Percentiles rank a stretch among this genome's conserved stretches.
phyloP scores from a whole-genome alignment of 1,140 invertebrate species.

The Formica selysi region DNA sequence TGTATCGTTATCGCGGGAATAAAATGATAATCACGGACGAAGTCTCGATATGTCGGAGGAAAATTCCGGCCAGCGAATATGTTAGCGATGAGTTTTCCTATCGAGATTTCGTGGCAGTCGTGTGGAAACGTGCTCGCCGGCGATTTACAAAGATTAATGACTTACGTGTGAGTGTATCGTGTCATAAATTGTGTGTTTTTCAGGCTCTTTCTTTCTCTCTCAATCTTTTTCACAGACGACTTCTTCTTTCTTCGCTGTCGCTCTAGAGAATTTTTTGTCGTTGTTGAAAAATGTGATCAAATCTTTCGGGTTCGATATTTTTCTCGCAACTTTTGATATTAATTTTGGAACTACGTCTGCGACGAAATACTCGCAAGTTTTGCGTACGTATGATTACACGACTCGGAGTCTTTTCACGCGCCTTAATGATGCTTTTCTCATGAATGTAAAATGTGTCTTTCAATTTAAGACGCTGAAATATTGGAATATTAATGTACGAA shows the following conservation, averaged over 20 bases:
- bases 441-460: neutral
- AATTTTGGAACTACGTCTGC: constrained; percentile 41
- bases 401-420: neutral
- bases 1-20: neutral
- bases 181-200: constrained; percentile 71
- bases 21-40: constrained; percentile 1
- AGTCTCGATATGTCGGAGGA: neutral
- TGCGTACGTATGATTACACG: neutral
- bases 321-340: constrained; percentile 48
- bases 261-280: constrained; percentile 32
- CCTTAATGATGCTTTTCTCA: constrained; percentile 4
- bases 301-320: constrained; percentile 59
- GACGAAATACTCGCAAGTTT: constrained; percentile 29
- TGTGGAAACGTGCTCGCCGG: constrained; percentile 63
- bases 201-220: constrained; percentile 25
- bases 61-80: constrained; percentile 19
- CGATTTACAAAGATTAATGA: constrained; percentile 71
- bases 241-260: constrained; percentile 13
- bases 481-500: too few relatives aligned
- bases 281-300: constrained; percentile 64
- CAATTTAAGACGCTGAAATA: neutral
- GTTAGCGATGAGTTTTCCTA: constrained; percentile 62
- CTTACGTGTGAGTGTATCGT: constrained; percentile 52
- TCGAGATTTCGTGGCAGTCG: constrained; percentile 64
- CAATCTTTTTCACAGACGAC: constrained; percentile 4